Evolutionary conservation across 2,888 invertebrate species (phyloP).

Genomic region (Osmoderma eremita): DNA sequence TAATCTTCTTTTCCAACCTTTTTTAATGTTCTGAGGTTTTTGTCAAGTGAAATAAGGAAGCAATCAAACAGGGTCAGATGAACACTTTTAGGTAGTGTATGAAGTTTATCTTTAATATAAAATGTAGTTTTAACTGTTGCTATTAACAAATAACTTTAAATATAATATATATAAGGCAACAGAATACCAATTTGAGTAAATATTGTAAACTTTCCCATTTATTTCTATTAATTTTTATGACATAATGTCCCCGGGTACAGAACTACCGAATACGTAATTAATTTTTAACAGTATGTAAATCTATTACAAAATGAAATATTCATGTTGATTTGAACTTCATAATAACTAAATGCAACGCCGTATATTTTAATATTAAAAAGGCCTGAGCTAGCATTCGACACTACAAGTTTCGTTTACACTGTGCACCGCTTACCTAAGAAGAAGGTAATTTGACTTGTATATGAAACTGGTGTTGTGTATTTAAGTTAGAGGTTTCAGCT

Average conservation of each 20-base stretch:
- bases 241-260: background rate
- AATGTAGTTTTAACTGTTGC: no score
- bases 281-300: background rate
- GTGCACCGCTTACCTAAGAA: constrained; percentile 22
- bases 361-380: constrained; percentile 37
- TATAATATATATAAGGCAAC: no score
- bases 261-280: constrained; percentile 7
- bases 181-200: no score
- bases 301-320: constrained; percentile 27
- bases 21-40: no score
- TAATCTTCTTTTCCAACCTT: no score
- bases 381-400: constrained; percentile 10
- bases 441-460: constrained; percentile 36
- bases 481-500: constrained; percentile 32
- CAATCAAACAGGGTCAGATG: no score
- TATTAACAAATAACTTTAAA: no score
- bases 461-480: constrained; percentile 32
- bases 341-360: constrained; percentile 15
- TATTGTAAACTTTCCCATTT: no score
- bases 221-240: background rate
- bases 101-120: no score
- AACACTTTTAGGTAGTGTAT: no score
- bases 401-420: constrained; percentile 1
- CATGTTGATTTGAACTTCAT: constrained; percentile 26
- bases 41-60: no score